phyloP scores from a whole-genome alignment of 2,113 vertebrate genomes.

The Etia nguti region DNA sequence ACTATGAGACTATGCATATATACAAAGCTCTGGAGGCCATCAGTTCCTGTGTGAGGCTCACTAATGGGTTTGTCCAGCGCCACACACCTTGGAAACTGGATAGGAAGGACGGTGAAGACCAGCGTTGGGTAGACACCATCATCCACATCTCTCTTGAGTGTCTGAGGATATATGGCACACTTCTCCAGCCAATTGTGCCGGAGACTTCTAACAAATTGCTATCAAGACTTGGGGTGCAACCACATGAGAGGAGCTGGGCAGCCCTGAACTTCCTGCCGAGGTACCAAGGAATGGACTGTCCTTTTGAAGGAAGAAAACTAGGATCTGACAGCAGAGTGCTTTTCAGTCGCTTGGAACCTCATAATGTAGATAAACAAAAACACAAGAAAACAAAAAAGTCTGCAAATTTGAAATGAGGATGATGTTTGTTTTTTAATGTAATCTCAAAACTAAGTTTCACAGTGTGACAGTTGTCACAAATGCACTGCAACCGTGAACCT shows the following conservation, averaged over 20 bases:
- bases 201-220: slow-evolving; percentile 77
- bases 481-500: neutral
- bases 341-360: slow-evolving; percentile 80
- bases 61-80: slow-evolving; percentile 88
- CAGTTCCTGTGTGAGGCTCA: slow-evolving; percentile 77
- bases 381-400: slow-evolving; percentile 37
- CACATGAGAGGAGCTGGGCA: slow-evolving; percentile 71
- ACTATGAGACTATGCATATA: slow-evolving; percentile 78
- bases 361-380: slow-evolving; percentile 11
- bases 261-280: slow-evolving; percentile 74
- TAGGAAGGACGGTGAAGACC: slow-evolving; percentile 54
- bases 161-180: slow-evolving; percentile 82
- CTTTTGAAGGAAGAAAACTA: slow-evolving; percentile 82
- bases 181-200: slow-evolving; percentile 88
- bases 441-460: neutral
- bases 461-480: neutral
- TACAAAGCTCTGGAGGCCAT: slow-evolving; percentile 91
- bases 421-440: neutral
- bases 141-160: slow-evolving; percentile 86
- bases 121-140: slow-evolving; percentile 82
- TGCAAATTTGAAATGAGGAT: neutral
- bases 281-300: slow-evolving; percentile 67
- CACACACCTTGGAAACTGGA: slow-evolving; percentile 87
- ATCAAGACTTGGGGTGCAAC: slow-evolving; percentile 77
- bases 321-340: slow-evolving; percentile 82